Evolutionary conservation across 53 echinoderm and acorn worm genomes (phyloP), one percentile per base, ranked within the genome.

Genomic region (Patiria pectinifera): DNA sequence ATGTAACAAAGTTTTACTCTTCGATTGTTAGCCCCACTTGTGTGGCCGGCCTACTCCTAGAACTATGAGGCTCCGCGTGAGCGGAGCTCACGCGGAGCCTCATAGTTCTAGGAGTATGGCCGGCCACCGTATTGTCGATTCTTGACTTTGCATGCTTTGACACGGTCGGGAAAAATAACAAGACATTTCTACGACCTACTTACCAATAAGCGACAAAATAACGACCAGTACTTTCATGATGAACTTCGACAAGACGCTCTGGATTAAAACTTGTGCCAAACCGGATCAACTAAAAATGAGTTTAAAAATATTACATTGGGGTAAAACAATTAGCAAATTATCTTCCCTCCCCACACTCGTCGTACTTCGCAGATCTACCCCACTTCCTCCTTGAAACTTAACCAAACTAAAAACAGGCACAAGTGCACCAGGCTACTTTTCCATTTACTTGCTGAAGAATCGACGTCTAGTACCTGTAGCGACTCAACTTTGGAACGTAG

Each of bases 171-270:
- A 53, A 53, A 53, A 5, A 53, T 53, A 53, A 53, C 5, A 53
- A 53, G 53, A 53, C 9, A 13, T 15, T 84, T 84, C 7, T 18
- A 69, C 22, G 45, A 8, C 62, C n/a, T 61, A 78, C 88, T 88
- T 88, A 88, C 88, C 78, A 60, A 88, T 8, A 88, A 88, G 59
- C 77, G 88, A 58, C 59, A 88, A 60, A 60, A 88, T 13, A 4
- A 88, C 43, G 26, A 88, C 61, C 18, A 88, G 10, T 26, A 61
- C 43, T 59, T 88, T 78, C 88, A 88, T 88, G 59, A 35, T 43
- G 18, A 12, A 45, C 45, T 15, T 71, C 21, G 2, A n/a, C 58
- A 59, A 21, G 21, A 8, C 53, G 53, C 8, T 53, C 53, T 53
- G 5, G 53, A 53, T 53, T 53, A 53, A 53, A 53, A 53, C 53